phyloP scores from a whole-genome alignment of 2,888 invertebrate species.

The Slavum lentiscoides region DNA sequence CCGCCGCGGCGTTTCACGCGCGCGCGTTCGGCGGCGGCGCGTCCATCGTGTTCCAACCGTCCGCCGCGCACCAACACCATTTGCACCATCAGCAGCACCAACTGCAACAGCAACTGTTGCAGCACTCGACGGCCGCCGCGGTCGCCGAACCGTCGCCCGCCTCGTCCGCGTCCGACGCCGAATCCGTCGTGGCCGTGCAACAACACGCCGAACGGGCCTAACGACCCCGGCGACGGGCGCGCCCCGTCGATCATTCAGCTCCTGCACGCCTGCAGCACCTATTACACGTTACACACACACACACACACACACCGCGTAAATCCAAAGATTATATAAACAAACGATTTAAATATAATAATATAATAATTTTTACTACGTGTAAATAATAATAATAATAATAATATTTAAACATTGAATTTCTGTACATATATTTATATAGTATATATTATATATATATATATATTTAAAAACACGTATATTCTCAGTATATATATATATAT shows the following conservation, averaged over 20 bases:
- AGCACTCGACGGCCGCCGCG: conserved; percentile 60
- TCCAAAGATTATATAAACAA: conserved; percentile 35
- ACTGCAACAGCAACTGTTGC: conserved; percentile 55
- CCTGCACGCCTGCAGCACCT: no score
- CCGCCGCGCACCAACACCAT: conserved; percentile 57
- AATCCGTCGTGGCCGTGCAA: conserved; percentile 53
- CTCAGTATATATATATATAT: neutral
- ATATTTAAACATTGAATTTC: neutral
- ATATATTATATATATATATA: no score
- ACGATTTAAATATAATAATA: neutral
- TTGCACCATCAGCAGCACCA: conserved; percentile 58
- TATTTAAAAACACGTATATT: neutral
- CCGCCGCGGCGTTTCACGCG: conserved; percentile 56
- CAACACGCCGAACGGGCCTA: conserved; percentile 45
- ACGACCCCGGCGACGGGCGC: neutral
- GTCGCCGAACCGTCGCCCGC: conserved; percentile 64
- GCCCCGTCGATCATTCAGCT: neutral
- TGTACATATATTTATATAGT: neutral
- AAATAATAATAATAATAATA: conserved; percentile 16
- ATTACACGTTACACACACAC: neutral
- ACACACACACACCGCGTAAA: no score
- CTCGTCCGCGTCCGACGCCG: conserved; percentile 58
- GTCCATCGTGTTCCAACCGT: conserved; percentile 59
- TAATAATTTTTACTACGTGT: neutral
- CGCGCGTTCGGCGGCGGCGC: conserved; percentile 56